Base-by-base conservation (phyloP, 92 coral and sea anemone genomes). In the Heliopora coerulea region DNA sequence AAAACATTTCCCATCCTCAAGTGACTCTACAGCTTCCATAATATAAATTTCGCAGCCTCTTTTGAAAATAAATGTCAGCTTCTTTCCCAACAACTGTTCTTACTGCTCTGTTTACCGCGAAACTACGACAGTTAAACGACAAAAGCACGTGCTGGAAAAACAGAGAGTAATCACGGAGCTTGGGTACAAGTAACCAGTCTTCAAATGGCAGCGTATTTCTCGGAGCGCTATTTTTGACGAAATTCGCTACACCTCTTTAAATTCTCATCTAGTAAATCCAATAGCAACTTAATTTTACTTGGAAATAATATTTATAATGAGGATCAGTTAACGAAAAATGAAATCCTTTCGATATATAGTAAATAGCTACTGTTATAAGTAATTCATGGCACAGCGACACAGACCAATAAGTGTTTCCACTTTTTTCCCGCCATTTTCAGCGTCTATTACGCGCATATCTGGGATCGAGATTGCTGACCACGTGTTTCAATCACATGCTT, bases 401-500 rank as follows among this genome's bases (percentile, higher is more conserved):
- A 37, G 6, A 12, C 42, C 6, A 4, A 12, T 4, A 37, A 37
- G 42, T 37, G 42, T 11, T 11, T 37, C 11, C 4, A 6, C 7
- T 46, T 46, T 56, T 23, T 23, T 23, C 61, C 61, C 61, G 61
- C 61, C 30, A 56, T 56, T 56, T 23, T 56, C 10, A 46, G 7
- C 52, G 52, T n/a, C n/a, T 15, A 46, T 46, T 46, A 6, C 52
- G 52, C 52, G 52, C 13, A 50, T 31, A 6, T 34, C 77, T 50
- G 34, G 77, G 62, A 1, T 49, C 11, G 20, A 70, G 54, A 12
- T 33, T 70, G 62, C 77, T 23, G 62, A 54, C 63, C 77, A 70
- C 77, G 77, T 70, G 77, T 52, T 28, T 6, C 33, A 7, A 56
- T 56, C 77, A 70, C 57, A 49, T 70, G 56, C 27, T 54, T 54